Evolutionary conservation across 2,888 invertebrate species (phyloP), one percentile per base, ranked within the genome.

Genomic region (Epiblema foenella): DNA sequence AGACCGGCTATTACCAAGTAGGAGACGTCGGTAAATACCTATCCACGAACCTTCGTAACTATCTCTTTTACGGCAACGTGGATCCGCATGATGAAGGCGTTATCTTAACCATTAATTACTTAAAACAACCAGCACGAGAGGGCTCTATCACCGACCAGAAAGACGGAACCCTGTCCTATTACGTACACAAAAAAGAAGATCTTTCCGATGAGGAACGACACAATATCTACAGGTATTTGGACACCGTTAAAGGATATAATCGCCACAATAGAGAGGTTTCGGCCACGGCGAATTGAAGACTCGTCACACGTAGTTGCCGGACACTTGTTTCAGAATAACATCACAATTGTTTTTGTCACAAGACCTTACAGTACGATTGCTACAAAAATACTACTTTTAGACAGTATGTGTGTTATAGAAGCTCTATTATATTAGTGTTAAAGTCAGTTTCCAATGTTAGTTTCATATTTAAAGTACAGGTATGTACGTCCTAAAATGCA

Each of bases 41-140:
- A 5, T 85, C 88, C 0, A 76, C 78, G 11, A 83, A 81, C 59
- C 63, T 88, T 1, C 74, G 81, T 0, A 76, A 85, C 12, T 87
- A 79, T 66, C 69, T 86, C 0, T 78, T 76, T 33, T 15, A 79
- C 20, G 75, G 78, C 1, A 66, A 75, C 5, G 83, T 81, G 0
- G 72, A 79, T 5, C 76, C 80, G 0, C 54, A 68, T 0, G 85
- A 83, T 1, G 84, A 87, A 74, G 87, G 83, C 0, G 60, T 81
- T 0, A 52, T 85, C 1, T 17, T 88, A 0, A 81, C 77, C 0
- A 52, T 86, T 0, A 52, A 75, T 24, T 83, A 78, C 52, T 42
- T 67, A 9, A 39, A 60, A 37, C 7, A 29, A 12, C 52, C n/a
- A 10, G 29, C 66, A 8, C 15, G 54, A 11, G 17, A 37, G 18